Evolutionary conservation across 2,888 invertebrate species (phyloP).

Genomic region (Pediacus dermestoides): DNA sequence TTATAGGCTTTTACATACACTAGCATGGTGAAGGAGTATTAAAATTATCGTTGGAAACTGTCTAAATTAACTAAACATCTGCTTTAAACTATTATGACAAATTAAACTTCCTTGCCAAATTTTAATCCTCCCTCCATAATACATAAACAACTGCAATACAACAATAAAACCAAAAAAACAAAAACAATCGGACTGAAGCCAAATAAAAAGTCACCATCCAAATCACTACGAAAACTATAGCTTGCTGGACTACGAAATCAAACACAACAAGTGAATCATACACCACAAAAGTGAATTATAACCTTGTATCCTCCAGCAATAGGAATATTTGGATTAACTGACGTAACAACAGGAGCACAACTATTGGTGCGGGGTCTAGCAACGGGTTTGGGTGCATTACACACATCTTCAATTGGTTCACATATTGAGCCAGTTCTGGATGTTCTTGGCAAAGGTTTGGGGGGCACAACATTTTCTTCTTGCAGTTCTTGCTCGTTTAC

Average conservation of each 20-base stretch:
- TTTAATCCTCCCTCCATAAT: too few species aligned
- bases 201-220: conserved; percentile 14
- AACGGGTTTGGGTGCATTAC: conserved; percentile 59
- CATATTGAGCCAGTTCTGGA: conserved; percentile 69
- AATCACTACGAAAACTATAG: too few species aligned
- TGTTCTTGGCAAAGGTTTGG: conserved; percentile 77
- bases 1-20: too few species aligned
- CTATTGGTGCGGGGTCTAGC: conserved; percentile 67
- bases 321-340: conserved; percentile 55
- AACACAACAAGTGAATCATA: too few species aligned
- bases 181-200: conserved; percentile 15
- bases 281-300: conserved; percentile 29
- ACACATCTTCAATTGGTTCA: conserved; percentile 56
- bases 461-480: conserved; percentile 60
- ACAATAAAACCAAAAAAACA: conserved; percentile 10
- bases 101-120: too few species aligned
- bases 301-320: conserved; percentile 73
- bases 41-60: too few species aligned
- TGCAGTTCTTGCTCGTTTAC: conserved; percentile 36
- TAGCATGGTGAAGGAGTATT: too few species aligned
- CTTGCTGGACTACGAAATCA: too few species aligned
- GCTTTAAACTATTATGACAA: too few species aligned
- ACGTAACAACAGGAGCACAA: conserved; percentile 57
- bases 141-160: too few species aligned
- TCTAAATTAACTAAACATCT: too few species aligned